Evolutionary conservation across 2,888 invertebrate genomes (phyloP).

Genomic region (Caenorhabditis sp.): DNA sequence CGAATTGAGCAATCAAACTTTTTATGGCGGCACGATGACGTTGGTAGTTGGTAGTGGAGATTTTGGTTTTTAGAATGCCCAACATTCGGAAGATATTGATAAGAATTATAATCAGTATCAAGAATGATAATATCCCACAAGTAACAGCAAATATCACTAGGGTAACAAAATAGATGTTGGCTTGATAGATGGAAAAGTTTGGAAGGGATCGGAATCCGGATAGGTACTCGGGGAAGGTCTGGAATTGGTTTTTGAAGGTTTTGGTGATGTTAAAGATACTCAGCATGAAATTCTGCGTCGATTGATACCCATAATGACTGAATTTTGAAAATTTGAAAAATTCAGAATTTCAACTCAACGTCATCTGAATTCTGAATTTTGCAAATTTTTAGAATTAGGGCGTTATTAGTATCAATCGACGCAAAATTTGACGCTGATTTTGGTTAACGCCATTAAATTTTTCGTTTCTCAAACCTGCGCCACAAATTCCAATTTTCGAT

Average conservation of each 20-base stretch:
- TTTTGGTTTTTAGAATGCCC: slow-evolving; percentile 17
- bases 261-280: no score
- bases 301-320: neutral
- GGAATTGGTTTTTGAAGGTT: no score
- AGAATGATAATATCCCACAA: slow-evolving; percentile 22
- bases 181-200: slow-evolving; percentile 41
- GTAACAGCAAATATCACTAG: slow-evolving; percentile 12
- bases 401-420: no score
- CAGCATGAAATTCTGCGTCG: no score
- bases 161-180: slow-evolving; percentile 1
- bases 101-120: slow-evolving; percentile 5
- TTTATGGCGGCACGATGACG: slow-evolving; percentile 34
- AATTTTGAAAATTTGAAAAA: neutral
- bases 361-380: no score
- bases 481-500: slow-evolving; percentile 15
- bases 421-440: no score
- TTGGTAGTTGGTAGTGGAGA: slow-evolving; percentile 31
- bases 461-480: slow-evolving; percentile 1
- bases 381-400: no score
- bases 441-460: no score
- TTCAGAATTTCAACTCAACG: no score
- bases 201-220: slow-evolving; percentile 24
- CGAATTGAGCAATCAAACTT: slow-evolving; percentile 38
- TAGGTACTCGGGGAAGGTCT: slow-evolving; percentile 27
- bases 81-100: slow-evolving; percentile 50